Base-by-base conservation (phyloP, 1,140 invertebrate species). In the Bombus huntii region DNA sequence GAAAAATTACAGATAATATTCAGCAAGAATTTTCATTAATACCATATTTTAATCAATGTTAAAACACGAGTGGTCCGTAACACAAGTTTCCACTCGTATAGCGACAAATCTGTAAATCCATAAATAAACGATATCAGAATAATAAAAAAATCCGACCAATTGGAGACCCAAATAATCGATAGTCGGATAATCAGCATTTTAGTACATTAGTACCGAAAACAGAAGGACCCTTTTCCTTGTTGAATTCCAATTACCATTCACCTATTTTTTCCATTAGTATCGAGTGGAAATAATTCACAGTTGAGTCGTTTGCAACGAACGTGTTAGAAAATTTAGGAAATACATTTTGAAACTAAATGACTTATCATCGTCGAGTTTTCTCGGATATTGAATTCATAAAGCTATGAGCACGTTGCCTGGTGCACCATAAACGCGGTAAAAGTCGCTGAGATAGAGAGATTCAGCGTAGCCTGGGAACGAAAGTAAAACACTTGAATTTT, bases 371-470 rank as follows among this genome's bases (percentile, higher is more conserved):
- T 62, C 18, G 18, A 53, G 34, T 70, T 80, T 80, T 13, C 78
- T 81, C 47, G 39, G 66, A 81, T 81, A 81, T 81, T 72, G 79
- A 70, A 81, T 81, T 72, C 68, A 81, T 81, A 72, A 72, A 81
- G 28, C 34, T n/a, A 37, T 34, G 47, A 71, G 66, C 53, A 80
- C 78, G 78, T 25, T 25, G 15, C 44, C 65, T 15, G 25, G 47
- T 53, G 22, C 15, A n/a, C 44, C 22, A 44, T 81, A 44, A 72
- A 72, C 68, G 37, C 22, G 37, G 47, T n/a, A 59, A 72, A 81
- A 13, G 53, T 72, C 79, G 47, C 68, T 13, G 47, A 15, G 37
- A 81, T 81, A 81, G 68, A 81, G 25, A 28, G 79, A 81, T 81
- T 59, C 53, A 57, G 31, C n/a, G 34, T 53, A 39, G 22, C 34